Evolutionary conservation across 2,113 vertebrate species (phyloP), one percentile per base, ranked within the genome.

Genomic region (Gallinago jamesoni): DNA sequence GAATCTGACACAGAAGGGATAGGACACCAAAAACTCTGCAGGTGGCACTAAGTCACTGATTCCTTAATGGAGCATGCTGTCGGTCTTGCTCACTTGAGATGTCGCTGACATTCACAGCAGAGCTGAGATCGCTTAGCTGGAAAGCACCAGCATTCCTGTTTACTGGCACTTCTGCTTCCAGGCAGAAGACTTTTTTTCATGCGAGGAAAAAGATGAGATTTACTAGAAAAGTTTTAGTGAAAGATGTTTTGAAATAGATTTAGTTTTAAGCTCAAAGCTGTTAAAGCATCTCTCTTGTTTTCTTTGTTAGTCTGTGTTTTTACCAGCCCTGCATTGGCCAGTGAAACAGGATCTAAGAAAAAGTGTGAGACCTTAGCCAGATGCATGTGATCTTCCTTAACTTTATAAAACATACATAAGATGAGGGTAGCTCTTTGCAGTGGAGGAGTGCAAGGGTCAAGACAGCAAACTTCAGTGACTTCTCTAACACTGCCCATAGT

Each of bases 1-100:
- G 30, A 68, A 31, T 59, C 1, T 4, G 55, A 35, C 8, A 3
- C 0, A 0, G 80, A 83, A 47, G 37, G 23, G 12, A 66, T 0
- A 1, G 60, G 53, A 75, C 23, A 14, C 30, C 11, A 39, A 41
- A 73, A 16, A 7, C 43, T 35, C 39, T 60, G 23, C 21, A 72
- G 33, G 33, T 78, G 28, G 8, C 37, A 12, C 50, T 7, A 68
- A 53, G 14, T 55, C 48, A n/a, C 10, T 6, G 22, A 56, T 64
- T 83, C 27, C 20, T 6, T 80, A 33, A 8, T 19, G 31, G 59
- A n/a, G 5, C 3, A 1, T 21, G 45, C 41, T 6, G 55, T 76
- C 21, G 1, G 1, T 60, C 79, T 84, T 53, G 53, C 27, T 68
- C 14, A 3, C 23, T 53, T 85, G 81, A 76, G 30, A 20, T 33